Evolutionary conservation across 2,797 vertebrate species (phyloP), one percentile per base, ranked within the genome.

Genomic region (Coendou prehensilis): DNA sequence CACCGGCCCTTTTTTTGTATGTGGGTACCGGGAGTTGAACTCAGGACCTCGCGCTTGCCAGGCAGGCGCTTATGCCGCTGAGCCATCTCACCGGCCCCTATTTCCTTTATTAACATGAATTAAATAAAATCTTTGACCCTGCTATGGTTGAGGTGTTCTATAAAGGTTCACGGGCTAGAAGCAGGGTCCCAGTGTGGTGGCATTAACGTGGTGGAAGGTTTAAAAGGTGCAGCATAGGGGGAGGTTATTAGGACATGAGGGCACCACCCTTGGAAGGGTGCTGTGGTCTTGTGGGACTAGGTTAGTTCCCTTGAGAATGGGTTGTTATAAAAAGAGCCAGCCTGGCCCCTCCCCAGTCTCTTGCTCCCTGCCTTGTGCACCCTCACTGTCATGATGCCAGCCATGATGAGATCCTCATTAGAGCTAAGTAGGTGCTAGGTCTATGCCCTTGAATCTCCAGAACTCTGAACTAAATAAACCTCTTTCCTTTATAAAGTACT

Each of bases 41-140:
- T 41, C 37, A 41, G 37, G 37, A 41, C 37, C 37, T 41, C 37
- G 37, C 37, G 37, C 37, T 41, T 41, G 37, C 37, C 37, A 41
- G 37, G 37, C 37, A 41, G 37, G 37, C 37, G 37, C 37, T 41
- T 41, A 41, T 41, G 37, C 37, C 37, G 37, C 37, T 41, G 37
- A 41, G 37, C 37, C 37, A 41, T 41, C 37, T 41, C 37, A 41
- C 37, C 37, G 37, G 37, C 37, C 37, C 37, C 26, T 76, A 23
- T n/a, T 78, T 95, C 28, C 64, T 57, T 93, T 17, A 86, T 80
- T 81, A 78, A 89, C 47, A 83, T 52, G 57, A 89, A 10, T 79
- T 94, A 54, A 89, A 41, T 50, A 82, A 79, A 73, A 81, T 79
- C 20, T 80, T 87, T 76, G 45, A 88, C 87, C 91, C 18, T 84